Evolutionary conservation across 2,888 invertebrate species (phyloP).

Genomic region (Coenonympha glycerion): DNA sequence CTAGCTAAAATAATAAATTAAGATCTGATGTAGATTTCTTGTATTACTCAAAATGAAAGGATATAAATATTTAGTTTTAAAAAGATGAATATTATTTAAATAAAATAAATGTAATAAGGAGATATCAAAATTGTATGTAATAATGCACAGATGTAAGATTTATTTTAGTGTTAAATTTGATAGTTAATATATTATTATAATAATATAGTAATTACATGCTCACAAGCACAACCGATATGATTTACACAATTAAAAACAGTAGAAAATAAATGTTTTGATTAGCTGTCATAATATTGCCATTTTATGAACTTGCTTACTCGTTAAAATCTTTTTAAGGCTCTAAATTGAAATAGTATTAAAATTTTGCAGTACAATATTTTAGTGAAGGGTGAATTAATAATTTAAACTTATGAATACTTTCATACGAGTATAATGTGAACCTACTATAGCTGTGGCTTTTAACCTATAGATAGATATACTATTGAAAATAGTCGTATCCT

Average conservation of each 20-base stretch:
- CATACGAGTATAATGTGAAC: too few species aligned
- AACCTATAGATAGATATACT: slow-evolving; percentile 11
- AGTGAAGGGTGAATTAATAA: neutral
- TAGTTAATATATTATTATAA: neutral
- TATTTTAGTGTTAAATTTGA: slow-evolving; percentile 8
- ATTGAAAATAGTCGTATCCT: slow-evolving; percentile 12
- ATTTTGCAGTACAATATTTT: neutral
- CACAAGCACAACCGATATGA: slow-evolving; percentile 5
- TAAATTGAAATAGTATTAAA: neutral
- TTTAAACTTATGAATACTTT: neutral
- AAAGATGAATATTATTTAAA: slow-evolving; percentile 11
- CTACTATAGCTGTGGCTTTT: neutral
- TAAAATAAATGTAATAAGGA: neutral
- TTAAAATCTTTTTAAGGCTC: neutral
- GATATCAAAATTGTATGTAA: slow-evolving; percentile 9
- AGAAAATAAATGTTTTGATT: neutral
- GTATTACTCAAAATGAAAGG: neutral
- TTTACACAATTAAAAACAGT: neutral
- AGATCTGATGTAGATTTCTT: slow-evolving; percentile 5
- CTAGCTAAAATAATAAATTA: neutral
- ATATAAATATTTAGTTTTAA: slow-evolving; percentile 10
- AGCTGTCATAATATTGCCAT: neutral
- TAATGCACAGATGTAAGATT: slow-evolving; percentile 2
- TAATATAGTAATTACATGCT: too few species aligned
- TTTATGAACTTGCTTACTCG: neutral